phyloP scores from a whole-genome alignment of 2,113 vertebrate genomes.

The Ptyas mucosa region DNA sequence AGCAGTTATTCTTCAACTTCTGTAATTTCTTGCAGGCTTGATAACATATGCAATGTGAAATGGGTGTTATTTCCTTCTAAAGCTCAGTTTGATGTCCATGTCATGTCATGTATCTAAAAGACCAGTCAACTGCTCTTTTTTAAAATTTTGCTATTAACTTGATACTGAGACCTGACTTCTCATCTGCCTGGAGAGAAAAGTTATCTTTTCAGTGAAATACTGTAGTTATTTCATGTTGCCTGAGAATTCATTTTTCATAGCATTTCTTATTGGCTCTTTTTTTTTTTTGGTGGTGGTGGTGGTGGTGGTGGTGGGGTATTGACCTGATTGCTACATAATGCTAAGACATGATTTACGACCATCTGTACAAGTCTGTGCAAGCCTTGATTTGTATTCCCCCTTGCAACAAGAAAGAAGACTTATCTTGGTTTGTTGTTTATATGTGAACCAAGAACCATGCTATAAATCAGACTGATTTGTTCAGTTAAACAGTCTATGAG shows the following conservation, averaged over 20 bases:
- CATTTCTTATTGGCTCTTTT: conserved; percentile 43
- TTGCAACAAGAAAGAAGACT: not conserved
- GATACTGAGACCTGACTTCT: conserved; percentile 22
- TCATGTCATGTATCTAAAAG: conserved; percentile 29
- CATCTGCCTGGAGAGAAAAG: conserved; percentile 32
- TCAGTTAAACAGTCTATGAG: not conserved
- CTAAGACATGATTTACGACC: not conserved
- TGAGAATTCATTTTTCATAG: conserved; percentile 49
- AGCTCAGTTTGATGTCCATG: conserved; percentile 29
- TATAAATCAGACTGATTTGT: not conserved
- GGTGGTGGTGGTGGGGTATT: not conserved
- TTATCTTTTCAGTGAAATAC: conserved; percentile 33
- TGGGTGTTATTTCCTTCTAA: conserved; percentile 33
- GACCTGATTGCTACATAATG: not conserved
- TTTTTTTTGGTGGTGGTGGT: not conserved
- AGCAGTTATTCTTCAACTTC: conserved; percentile 15
- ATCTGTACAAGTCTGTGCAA: not conserved
- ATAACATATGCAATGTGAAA: not conserved
- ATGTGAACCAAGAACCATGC: not conserved
- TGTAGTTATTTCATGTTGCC: conserved; percentile 22
- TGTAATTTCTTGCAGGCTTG: conserved; percentile 21
- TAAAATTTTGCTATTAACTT: not conserved
- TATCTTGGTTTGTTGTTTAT: not conserved
- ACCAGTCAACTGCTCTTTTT: conserved; percentile 18
- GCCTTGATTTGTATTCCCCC: not conserved